phyloP scores from a whole-genome alignment of 2,797 vertebrate species.

The Gila robusta region DNA sequence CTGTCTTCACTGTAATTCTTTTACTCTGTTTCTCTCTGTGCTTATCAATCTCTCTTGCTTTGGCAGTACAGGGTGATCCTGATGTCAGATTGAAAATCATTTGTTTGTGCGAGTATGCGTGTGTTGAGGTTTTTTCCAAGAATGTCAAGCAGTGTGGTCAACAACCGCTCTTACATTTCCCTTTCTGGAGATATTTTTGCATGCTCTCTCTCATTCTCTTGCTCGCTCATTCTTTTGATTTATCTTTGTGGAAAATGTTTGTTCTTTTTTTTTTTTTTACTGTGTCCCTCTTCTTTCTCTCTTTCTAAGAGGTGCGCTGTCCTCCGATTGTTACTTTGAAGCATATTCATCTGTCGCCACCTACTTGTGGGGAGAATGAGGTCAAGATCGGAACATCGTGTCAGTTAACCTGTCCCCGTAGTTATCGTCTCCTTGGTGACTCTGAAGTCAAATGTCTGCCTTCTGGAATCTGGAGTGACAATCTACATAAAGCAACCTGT shows the following conservation, averaged over 20 bases:
- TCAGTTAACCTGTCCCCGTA: slow-evolving; percentile 85
- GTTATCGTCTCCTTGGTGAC: slow-evolving; percentile 86
- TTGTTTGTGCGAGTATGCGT: slow-evolving; percentile 19
- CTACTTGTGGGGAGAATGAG: slow-evolving; percentile 83
- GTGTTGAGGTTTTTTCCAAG: slow-evolving; percentile 42
- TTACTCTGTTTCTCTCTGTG: slow-evolving; percentile 18
- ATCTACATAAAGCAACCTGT: slow-evolving; percentile 83
- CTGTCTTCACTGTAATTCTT: slow-evolving; percentile 30
- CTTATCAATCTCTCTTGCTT: slow-evolving; percentile 19
- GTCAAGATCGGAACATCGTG: slow-evolving; percentile 80
- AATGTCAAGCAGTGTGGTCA: slow-evolving; percentile 46
- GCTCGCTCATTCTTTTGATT: slow-evolving; percentile 10
- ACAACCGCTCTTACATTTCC: slow-evolving; percentile 44
- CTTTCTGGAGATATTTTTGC: slow-evolving; percentile 64
- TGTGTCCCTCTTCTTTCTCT: background rate
- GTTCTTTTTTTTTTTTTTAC: background rate
- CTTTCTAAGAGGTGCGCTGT: slow-evolving; percentile 85
- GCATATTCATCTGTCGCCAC: slow-evolving; percentile 82
- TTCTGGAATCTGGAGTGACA: slow-evolving; percentile 89
- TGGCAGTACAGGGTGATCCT: slow-evolving; percentile 26
- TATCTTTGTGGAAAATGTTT: slow-evolving; percentile 13
- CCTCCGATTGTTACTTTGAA: slow-evolving; percentile 78
- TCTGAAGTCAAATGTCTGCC: slow-evolving; percentile 84
- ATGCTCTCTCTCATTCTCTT: slow-evolving; percentile 7
- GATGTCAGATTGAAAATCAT: slow-evolving; percentile 41